These are phyloP conservation scores for Bimastos eiseni DNA, from an alignment of 2,888 invertebrate species.

Conservation along the genomic window DNA sequence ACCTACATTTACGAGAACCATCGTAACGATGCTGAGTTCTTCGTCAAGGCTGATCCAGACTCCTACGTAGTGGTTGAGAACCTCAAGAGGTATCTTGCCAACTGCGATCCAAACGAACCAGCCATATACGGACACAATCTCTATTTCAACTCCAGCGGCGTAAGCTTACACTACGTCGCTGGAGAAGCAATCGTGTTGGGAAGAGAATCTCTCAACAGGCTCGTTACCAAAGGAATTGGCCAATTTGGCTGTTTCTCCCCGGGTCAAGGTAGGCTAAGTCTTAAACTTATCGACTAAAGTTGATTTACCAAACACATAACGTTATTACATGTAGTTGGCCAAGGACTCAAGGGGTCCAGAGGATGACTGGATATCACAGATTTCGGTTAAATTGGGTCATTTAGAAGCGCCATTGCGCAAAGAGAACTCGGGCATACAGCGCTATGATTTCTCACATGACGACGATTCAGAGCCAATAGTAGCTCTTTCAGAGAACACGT, in stretches of 20 bases:
- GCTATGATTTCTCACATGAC: too few species aligned
- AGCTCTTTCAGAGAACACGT: too few species aligned
- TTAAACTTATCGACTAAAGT: neutral
- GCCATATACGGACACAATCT: conserved; percentile 33
- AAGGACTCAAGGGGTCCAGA: too few species aligned
- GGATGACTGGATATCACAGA: too few species aligned
- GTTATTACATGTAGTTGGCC: neutral
- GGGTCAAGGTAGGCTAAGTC: conserved; percentile 27
- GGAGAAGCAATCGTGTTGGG: conserved; percentile 31
- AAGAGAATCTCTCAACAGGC: conserved; percentile 25
- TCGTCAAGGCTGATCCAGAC: conserved; percentile 36
- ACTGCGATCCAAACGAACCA: conserved; percentile 25
- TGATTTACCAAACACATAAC: neutral
- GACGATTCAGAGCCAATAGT: too few species aligned
- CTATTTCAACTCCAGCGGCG: neutral
- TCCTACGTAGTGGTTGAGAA: conserved; percentile 31
- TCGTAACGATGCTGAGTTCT: conserved; percentile 10
- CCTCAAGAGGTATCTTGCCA: conserved; percentile 24
- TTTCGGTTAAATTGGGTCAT: too few species aligned
- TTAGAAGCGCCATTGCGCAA: too few species aligned
- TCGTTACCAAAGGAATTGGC: conserved; percentile 27
- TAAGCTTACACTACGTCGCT: conserved; percentile 28
- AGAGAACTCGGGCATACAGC: too few species aligned
- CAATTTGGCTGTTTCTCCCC: conserved; percentile 6
- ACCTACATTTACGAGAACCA: conserved; percentile 37